A percentile compares a stretch with the other conserved stretches of the same genome.
These are phyloP conservation scores for Fabriciana adippe DNA, from an alignment of 2,888 invertebrate genomes.

Conservation along the genomic window DNA sequence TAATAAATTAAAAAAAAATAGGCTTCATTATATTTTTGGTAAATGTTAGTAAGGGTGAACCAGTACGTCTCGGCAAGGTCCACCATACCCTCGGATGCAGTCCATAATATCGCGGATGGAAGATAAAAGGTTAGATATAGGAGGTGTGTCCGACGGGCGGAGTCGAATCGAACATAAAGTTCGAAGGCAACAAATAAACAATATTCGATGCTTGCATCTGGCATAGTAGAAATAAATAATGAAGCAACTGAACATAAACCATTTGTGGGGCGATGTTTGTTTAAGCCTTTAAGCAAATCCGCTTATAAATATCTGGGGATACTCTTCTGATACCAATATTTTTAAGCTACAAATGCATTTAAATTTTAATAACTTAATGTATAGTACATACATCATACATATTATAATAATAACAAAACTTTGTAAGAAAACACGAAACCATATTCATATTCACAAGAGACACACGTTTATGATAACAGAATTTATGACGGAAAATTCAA, in stretches of 20 bases:
- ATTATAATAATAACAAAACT: background rate
- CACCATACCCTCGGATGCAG: conserved; percentile 16
- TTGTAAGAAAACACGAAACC: conserved; percentile 1
- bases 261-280: conserved; percentile 35
- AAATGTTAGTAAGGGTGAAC: too few relatives aligned
- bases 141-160: conserved; percentile 71
- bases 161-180: conserved; percentile 55
- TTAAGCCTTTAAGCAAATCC: conserved; percentile 33
- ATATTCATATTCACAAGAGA: conserved; percentile 22
- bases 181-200: conserved; percentile 62
- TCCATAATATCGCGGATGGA: conserved; percentile 30
- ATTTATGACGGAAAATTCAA: conserved; percentile 37
- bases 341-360: background rate
- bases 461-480: conserved; percentile 29
- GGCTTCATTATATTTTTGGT: too few relatives aligned
- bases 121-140: conserved; percentile 38
- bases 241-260: conserved; percentile 33
- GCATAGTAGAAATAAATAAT: conserved; percentile 38
- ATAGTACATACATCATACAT: too few relatives aligned
- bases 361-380: background rate
- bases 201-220: conserved; percentile 46
- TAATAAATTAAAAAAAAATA: too few relatives aligned
- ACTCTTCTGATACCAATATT: background rate
- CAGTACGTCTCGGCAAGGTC: background rate
- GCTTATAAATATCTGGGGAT: conserved; percentile 11